Base-by-base conservation (phyloP, 2,113 vertebrate genomes). In the Cromileptes altivelis region DNA sequence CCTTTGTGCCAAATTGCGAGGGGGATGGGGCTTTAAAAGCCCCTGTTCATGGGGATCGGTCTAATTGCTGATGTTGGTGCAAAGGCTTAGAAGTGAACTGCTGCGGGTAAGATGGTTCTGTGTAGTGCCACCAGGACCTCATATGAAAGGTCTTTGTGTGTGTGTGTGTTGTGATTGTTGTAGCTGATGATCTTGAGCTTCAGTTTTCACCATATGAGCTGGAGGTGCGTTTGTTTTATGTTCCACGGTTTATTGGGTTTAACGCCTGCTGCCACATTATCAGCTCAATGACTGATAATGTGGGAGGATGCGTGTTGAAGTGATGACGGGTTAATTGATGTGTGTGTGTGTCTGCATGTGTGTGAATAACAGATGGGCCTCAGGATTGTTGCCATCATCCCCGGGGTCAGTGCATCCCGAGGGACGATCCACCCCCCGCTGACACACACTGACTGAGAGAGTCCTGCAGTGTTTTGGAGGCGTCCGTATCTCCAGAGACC, bases 321-420 rank as follows among this genome's bases (percentile, higher is more conserved):
- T 27, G 18, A 49, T 60, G 18, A 57, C 5, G 42, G 33, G 56
- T 70, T 80, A 73, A 79, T 72, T 84, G 58, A 56, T 52, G 70
- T 55, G 64, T 61, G 69, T 79, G 68, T 55, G 64, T 60, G 69
- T n/a, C n/a, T 79, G 68, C 23, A 0, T 53, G 81, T 42, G 70
- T 67, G 62, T 70, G 80, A 30, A 19, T 76, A 83, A 89, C 88
- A 86, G 85, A 84, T 86, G 87, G 71, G 58, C 25, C 25, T 61
- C 37, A 21, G 71, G 70, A 84, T 80, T 17, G 47, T 65, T 77
- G 73, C 62, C 53, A 79, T 63, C 55, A 25, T 79, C 82, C 61
- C 50, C 21, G 25, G 80, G 85, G 77, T 84, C 80, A 67, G 21
- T 47, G 18, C 30, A 61, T 45, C 83, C 68, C n/a, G 2, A 75